Percentiles rank a stretch among this genome's conserved stretches.
These are phyloP conservation scores for Polymixis flavicincta DNA, from an alignment of 2,888 invertebrate species.

Conservation along the genomic window DNA sequence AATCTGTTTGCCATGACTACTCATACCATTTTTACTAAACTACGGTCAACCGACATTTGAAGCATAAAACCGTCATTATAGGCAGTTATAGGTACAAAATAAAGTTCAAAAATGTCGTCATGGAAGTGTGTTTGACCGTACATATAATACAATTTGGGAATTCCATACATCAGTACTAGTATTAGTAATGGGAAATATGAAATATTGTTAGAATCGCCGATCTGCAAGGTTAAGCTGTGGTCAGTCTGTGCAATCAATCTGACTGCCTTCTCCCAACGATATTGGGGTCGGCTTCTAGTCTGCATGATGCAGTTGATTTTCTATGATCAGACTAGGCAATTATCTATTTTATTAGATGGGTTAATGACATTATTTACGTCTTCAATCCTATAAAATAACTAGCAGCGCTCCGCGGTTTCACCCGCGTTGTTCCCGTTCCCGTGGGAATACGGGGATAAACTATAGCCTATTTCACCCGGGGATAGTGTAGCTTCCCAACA, in stretches of 20 bases:
- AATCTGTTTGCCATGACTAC: slow-evolving; percentile 13
- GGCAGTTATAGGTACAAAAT: neutral
- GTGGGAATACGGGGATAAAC: too few relatives aligned
- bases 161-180: neutral
- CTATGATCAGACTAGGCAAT: neutral
- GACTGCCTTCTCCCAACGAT: neutral
- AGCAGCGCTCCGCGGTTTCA: too few relatives aligned
- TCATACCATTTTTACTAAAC: neutral
- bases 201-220: neutral
- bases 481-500: too few relatives aligned
- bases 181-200: neutral
- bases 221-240: neutral
- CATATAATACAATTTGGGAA: slow-evolving; percentile 1
- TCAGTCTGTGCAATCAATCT: neutral
- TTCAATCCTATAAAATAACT: too few relatives aligned
- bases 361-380: too few relatives aligned
- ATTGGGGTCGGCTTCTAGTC: neutral
- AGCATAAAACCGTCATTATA: neutral
- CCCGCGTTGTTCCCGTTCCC: too few relatives aligned
- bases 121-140: neutral
- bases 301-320: neutral
- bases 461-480: too few relatives aligned
- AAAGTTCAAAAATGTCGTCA: neutral
- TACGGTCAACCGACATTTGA: neutral
- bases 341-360: neutral